Conservation (phyloP, 2,888 invertebrate species). For the Diachrysia chrysitis region DNA sequence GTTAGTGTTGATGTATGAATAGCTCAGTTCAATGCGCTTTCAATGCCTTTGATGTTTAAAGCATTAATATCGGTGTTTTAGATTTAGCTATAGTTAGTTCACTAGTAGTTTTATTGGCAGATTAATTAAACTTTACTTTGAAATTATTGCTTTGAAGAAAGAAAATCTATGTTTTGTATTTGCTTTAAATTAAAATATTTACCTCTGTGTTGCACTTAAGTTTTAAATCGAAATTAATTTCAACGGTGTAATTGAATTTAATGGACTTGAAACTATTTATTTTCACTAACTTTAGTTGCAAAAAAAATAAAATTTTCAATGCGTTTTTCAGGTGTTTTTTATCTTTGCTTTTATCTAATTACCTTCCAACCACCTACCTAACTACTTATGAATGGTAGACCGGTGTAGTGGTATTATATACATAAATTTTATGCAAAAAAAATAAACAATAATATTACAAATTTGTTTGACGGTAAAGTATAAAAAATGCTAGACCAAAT, state of each 20-base stretch:
- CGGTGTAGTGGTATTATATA: too few relatives aligned
- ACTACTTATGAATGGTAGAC: too few relatives aligned
- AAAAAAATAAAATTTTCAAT: too few relatives aligned
- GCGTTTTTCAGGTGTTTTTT: too few relatives aligned
- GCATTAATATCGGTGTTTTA: constrained; percentile 45
- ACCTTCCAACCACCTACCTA: too few relatives aligned
- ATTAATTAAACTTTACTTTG: constrained; percentile 8
- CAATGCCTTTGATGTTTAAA: constrained; percentile 38
- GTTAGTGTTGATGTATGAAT: constrained; percentile 60
- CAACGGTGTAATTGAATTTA: not conserved
- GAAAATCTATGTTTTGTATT: not conserved
- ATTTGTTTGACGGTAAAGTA: not conserved
- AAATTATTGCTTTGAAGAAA: constrained; percentile 19
- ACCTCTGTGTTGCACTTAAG: not conserved
- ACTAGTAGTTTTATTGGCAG: constrained; percentile 14
- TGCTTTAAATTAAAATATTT: not conserved
- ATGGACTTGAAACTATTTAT: not conserved
- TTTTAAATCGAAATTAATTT: not conserved
- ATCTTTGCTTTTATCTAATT: too few relatives aligned
- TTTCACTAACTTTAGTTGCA: not conserved
- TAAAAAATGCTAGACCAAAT: not conserved
- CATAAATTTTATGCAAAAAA: too few relatives aligned
- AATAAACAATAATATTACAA: not conserved
- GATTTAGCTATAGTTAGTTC: not conserved
- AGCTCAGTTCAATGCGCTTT: constrained; percentile 56